These are phyloP conservation scores for Solen grandis DNA, from an alignment of 1,140 invertebrate genomes.

Conservation along the genomic window DNA sequence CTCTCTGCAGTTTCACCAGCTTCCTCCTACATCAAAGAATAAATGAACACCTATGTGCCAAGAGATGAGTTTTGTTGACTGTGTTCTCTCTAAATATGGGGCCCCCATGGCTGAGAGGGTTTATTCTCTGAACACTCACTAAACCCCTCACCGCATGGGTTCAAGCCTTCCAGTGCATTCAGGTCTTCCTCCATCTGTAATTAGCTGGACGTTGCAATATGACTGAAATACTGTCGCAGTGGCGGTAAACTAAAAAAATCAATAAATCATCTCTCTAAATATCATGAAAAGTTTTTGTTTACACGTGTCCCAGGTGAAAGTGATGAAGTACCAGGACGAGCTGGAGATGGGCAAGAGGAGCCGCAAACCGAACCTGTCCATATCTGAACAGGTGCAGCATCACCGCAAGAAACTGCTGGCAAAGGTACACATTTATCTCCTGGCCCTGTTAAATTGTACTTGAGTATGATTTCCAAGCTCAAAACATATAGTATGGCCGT, in stretches of 20 bases:
- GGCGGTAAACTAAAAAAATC: neutral
- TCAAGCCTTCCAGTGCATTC: no score
- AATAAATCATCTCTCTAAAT: neutral
- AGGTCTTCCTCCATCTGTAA: neutral
- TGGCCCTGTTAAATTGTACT: no score
- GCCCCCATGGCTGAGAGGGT: no score
- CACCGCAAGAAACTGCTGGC: slow-evolving; percentile 92
- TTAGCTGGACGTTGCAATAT: neutral
- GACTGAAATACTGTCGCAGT: neutral
- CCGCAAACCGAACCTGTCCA: slow-evolving; percentile 87
- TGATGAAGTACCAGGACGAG: slow-evolving; percentile 97
- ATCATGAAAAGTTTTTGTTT: neutral
- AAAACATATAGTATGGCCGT: neutral
- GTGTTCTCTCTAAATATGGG: no score
- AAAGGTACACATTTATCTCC: slow-evolving; percentile 71
- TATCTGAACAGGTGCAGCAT: slow-evolving; percentile 93
- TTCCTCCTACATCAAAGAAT: no score
- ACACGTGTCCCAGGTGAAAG: slow-evolving; percentile 85
- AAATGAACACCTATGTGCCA: no score
- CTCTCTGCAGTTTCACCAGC: no score
- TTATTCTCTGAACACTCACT: no score
- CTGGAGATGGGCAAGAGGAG: slow-evolving; percentile 91
- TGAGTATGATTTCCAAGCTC: neutral
- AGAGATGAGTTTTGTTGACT: no score
- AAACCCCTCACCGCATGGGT: no score